These are phyloP conservation scores for Corydoras maculifer DNA, from an alignment of 2,113 vertebrate genomes.

Conservation along the genomic window DNA sequence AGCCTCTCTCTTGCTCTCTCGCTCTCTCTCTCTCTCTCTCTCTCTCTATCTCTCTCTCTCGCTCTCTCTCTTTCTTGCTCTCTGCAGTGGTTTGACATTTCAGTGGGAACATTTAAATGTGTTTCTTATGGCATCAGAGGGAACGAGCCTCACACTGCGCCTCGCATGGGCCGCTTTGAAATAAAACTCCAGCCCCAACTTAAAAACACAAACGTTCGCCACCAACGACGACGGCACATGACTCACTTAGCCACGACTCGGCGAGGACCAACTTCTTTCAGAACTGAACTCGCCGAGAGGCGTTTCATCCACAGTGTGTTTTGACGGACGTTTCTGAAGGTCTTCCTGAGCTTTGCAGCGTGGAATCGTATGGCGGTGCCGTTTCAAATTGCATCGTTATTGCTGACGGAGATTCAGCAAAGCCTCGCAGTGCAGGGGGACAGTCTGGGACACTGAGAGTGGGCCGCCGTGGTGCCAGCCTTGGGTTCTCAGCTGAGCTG, in stretches of 20 bases:
- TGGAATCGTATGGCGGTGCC: slow-evolving; percentile 1
- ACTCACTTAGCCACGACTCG: slow-evolving; percentile 53
- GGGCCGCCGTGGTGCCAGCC: slow-evolving; percentile 49
- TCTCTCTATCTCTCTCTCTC: neutral
- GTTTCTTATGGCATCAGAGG: slow-evolving; percentile 59
- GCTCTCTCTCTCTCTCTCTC: too few relatives aligned
- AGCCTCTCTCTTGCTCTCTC: too few relatives aligned
- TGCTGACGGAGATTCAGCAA: slow-evolving; percentile 20
- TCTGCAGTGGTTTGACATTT: slow-evolving; percentile 48
- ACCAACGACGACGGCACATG: slow-evolving; percentile 66
- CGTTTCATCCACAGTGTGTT: neutral
- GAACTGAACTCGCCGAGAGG: neutral
- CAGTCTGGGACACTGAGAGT: slow-evolving; percentile 14
- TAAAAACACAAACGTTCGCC: slow-evolving; percentile 64
- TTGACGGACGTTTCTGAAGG: neutral
- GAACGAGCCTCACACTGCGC: slow-evolving; percentile 49
- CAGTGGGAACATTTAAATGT: slow-evolving; percentile 54
- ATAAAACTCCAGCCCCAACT: slow-evolving; percentile 54
- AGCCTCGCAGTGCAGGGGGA: slow-evolving; percentile 13
- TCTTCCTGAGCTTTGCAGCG: neutral
- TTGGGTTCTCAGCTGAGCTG: slow-evolving; percentile 59
- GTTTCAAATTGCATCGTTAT: neutral
- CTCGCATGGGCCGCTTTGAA: slow-evolving; percentile 60
- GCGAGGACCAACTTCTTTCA: neutral
- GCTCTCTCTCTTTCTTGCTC: neutral